A percentile compares a stretch with the other conserved stretches of the same genome.
phyloP scores from a whole-genome alignment of 2,797 vertebrate species.

The Pteropus rufus region DNA sequence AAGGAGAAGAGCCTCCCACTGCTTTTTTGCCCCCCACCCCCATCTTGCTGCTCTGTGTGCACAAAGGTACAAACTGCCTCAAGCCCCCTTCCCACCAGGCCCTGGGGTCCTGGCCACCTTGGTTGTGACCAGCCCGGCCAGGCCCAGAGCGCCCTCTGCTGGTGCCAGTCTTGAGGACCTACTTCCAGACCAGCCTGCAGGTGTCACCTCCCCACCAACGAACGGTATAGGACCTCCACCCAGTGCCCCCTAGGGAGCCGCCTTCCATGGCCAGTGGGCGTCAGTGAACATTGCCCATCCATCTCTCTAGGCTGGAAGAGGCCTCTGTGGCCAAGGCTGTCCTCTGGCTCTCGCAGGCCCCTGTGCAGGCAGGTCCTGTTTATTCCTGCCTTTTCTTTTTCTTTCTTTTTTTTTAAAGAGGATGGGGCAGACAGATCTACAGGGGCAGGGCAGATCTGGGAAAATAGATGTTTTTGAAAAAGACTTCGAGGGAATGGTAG shows the following conservation, averaged over 20 bases:
- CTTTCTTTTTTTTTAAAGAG: background rate
- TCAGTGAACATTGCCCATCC: background rate
- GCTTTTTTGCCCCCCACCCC: background rate
- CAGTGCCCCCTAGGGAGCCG: background rate
- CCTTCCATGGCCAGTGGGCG: background rate
- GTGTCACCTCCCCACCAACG: background rate
- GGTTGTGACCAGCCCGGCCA: background rate
- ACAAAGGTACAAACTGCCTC: background rate
- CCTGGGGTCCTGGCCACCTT: background rate
- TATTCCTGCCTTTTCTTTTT: background rate
- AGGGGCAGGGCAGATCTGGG: background rate
- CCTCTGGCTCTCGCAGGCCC: background rate
- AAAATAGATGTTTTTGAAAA: background rate
- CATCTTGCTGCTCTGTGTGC: background rate
- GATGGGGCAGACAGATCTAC: background rate
- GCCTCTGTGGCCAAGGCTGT: background rate
- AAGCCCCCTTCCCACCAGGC: background rate
- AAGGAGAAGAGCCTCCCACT: no score
- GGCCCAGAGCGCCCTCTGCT: constrained; percentile 45
- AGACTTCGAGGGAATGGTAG: background rate
- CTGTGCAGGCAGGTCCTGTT: background rate
- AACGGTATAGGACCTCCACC: background rate
- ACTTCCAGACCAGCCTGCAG: background rate
- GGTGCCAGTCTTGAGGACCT: background rate
- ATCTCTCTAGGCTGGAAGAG: background rate